A percentile compares a stretch with the other conserved stretches of the same genome.
These are phyloP conservation scores for Polypedilum vanderplanki DNA, from an alignment of 1,140 invertebrate species.

Conservation along the genomic window DNA sequence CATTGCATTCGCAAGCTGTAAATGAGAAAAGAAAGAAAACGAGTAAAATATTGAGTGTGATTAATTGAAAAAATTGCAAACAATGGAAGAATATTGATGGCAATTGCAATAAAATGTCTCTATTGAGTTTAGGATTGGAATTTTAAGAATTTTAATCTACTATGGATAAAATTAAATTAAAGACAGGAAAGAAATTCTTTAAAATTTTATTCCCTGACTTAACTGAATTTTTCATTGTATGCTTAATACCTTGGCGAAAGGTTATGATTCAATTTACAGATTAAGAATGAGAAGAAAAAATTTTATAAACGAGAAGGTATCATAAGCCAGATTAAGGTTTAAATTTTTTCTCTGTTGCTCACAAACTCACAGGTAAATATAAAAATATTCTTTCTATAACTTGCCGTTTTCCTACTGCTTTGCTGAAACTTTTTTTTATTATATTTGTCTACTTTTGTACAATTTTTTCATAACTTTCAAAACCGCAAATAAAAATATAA, in stretches of 20 bases:
- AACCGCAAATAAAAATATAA: neutral
- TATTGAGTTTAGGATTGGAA: too few relatives aligned
- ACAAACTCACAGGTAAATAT: neutral
- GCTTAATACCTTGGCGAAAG: neutral
- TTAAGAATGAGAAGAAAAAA: neutral
- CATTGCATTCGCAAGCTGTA: constrained; percentile 89
- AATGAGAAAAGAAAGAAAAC: constrained; percentile 45
- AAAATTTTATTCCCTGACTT: too few relatives aligned
- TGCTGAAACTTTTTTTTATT: neutral
- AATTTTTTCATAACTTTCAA: neutral
- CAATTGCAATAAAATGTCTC: neutral
- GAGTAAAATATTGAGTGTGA: neutral
- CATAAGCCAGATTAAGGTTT: neutral
- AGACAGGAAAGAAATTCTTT: too few relatives aligned
- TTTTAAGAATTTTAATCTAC: too few relatives aligned
- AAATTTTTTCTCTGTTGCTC: neutral
- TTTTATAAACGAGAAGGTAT: neutral
- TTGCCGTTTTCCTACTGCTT: neutral
- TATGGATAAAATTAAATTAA: too few relatives aligned
- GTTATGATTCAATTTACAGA: neutral
- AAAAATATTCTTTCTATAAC: neutral
- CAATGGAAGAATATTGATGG: constrained; percentile 10
- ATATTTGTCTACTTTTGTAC: neutral
- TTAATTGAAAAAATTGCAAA: neutral
- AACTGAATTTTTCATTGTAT: too few relatives aligned